Conservation (phyloP, 35 echinoderm and acorn worm genomes). For the Heliocidaris tuberculata region DNA sequence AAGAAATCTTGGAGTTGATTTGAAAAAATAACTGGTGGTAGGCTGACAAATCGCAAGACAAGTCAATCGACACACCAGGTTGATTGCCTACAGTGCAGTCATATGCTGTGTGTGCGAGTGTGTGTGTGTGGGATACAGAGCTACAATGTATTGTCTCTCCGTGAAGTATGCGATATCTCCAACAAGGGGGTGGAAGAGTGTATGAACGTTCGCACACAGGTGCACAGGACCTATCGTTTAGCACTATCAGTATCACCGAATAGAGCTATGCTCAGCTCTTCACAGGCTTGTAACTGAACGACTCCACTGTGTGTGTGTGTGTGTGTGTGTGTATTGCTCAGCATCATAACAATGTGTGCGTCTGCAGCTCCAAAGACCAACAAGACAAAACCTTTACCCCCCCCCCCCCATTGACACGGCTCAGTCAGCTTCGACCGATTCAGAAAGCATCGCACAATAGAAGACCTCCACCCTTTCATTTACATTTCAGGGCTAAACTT, state of each 20-base stretch:
- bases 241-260: background rate
- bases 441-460: background rate
- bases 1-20: slow-evolving; percentile 9
- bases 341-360: background rate
- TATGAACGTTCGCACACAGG: background rate
- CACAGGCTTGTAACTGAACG: background rate
- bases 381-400: background rate
- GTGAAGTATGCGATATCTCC: background rate
- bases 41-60: background rate
- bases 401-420: background rate
- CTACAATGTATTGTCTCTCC: background rate
- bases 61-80: background rate
- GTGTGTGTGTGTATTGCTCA: background rate
- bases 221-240: background rate
- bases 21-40: background rate
- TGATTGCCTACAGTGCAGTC: background rate
- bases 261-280: background rate
- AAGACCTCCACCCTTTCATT: background rate
- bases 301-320: background rate
- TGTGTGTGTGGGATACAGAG: background rate
- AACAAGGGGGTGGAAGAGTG: background rate
- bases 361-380: background rate
- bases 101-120: background rate
- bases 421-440: background rate
- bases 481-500: background rate